A percentile compares a stretch with the other conserved stretches of the same genome.
phyloP scores from a whole-genome alignment of 2,113 vertebrate species.

The Crotophaga sulcirostris region DNA sequence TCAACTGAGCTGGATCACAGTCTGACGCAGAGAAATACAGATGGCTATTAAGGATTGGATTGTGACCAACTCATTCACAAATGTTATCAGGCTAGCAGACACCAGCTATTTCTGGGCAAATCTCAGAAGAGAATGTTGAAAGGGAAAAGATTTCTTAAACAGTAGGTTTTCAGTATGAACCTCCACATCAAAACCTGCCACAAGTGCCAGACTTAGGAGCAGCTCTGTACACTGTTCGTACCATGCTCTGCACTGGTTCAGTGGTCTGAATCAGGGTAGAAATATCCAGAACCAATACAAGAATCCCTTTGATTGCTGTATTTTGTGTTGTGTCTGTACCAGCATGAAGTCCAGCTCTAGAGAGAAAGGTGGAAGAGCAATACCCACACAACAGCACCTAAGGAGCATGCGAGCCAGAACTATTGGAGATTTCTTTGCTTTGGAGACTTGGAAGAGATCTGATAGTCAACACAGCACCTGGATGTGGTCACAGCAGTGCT shows the following conservation, averaged over 20 bases:
- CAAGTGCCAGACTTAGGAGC: fast-evolving
- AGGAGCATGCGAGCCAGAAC: neutral
- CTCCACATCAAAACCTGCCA: neutral
- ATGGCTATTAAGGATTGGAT: conserved; percentile 52
- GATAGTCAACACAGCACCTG: neutral
- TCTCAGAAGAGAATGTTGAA: neutral
- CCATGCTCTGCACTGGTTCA: neutral
- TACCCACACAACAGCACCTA: neutral
- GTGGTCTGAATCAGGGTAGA: neutral
- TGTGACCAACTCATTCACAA: conserved; percentile 44
- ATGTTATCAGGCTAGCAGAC: conserved; percentile 1
- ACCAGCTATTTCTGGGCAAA: neutral
- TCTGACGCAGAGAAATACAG: conserved; percentile 32
- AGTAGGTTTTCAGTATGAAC: neutral
- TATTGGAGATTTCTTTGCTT: neutral
- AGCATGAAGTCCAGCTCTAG: neutral
- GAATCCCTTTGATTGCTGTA: neutral
- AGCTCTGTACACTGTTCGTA: fast-evolving
- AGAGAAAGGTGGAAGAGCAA: neutral
- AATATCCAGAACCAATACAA: neutral
- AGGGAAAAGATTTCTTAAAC: neutral
- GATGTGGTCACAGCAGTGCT: neutral
- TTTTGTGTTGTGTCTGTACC: neutral
- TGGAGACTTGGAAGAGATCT: neutral
- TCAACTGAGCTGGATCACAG: neutral